A percentile compares a stretch with the other conserved stretches of the same genome.
These are phyloP conservation scores for Hololepta plana DNA, from an alignment of 2,888 invertebrate species.

Conservation along the genomic window DNA sequence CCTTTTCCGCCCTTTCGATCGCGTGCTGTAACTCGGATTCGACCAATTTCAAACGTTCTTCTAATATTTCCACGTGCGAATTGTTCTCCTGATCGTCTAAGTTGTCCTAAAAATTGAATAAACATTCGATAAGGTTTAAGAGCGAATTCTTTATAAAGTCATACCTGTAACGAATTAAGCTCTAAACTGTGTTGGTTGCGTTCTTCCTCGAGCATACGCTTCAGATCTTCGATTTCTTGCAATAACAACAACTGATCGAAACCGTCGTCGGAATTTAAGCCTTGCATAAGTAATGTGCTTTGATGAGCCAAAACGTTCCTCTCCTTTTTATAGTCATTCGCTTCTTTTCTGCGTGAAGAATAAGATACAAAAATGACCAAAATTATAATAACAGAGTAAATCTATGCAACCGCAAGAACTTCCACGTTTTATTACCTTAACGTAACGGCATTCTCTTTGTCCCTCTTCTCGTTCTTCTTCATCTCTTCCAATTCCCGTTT, in stretches of 20 bases:
- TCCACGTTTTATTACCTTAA: constrained; percentile 28
- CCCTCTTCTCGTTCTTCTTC: constrained; percentile 41
- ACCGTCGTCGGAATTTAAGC: constrained; percentile 38
- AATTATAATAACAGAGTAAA: neutral
- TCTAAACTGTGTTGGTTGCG: constrained; percentile 34
- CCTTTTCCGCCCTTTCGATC: constrained; percentile 38
- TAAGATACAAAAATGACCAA: neutral
- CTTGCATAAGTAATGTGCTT: constrained; percentile 41
- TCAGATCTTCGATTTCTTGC: constrained; percentile 42
- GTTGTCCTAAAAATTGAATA: constrained; percentile 28
- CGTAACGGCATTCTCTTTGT: constrained; percentile 35
- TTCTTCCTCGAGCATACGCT: constrained; percentile 42
- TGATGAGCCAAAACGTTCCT: constrained; percentile 46
- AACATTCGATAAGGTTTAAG: constrained; percentile 3
- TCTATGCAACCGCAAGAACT: neutral
- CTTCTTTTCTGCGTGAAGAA: constrained; percentile 27
- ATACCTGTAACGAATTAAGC: constrained; percentile 39
- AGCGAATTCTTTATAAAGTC: constrained; percentile 4
- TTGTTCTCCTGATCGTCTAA: constrained; percentile 46
- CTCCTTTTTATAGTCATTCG: constrained; percentile 42
- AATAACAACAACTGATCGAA: constrained; percentile 35
- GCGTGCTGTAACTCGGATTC: constrained; percentile 49
- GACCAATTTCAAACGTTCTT: constrained; percentile 47
- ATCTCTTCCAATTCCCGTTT: constrained; percentile 44
- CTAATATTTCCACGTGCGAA: constrained; percentile 46